A percentile compares a stretch with the other conserved stretches of the same genome.
Evolutionary conservation across 2,797 vertebrate genomes (phyloP).

Genomic region (Pampus argenteus): DNA sequence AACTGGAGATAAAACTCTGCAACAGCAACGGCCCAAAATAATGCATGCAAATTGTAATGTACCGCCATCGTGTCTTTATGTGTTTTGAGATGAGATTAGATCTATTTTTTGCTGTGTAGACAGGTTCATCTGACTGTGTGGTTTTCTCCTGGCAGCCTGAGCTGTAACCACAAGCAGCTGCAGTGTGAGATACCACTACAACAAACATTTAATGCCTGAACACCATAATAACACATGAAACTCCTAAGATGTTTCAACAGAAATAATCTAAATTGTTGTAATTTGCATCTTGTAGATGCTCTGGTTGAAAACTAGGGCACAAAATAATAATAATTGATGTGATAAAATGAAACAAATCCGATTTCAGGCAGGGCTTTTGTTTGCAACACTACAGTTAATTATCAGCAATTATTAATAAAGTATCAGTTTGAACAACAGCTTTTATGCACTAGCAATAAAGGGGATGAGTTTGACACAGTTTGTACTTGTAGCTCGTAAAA

Average conservation of each 20-base stretch:
- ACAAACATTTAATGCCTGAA: background rate
- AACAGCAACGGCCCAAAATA: background rate
- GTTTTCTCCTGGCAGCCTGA: background rate
- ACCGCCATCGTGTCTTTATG: background rate
- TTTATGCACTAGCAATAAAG: background rate
- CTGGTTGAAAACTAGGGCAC: background rate
- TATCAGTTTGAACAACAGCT: background rate
- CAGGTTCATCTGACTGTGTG: conserved; percentile 6
- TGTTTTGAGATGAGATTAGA: conserved; percentile 21
- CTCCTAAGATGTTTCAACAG: background rate
- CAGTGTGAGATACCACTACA: background rate
- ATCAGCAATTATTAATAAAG: background rate
- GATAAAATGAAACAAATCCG: background rate
- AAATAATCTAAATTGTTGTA: background rate
- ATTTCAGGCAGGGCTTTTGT: background rate
- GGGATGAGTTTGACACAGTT: background rate
- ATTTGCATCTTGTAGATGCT: background rate
- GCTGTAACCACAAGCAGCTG: conserved; percentile 5
- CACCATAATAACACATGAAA: conserved; percentile 4
- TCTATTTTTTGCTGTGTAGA: background rate
- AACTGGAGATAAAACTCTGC: background rate
- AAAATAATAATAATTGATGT: no score
- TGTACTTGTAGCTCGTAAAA: no score
- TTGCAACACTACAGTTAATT: background rate
- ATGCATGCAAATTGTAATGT: background rate